A percentile compares a stretch with the other conserved stretches of the same genome.
These are phyloP conservation scores for Polyploca ridens DNA, from an alignment of 2,888 invertebrate species.

Conservation along the genomic window DNA sequence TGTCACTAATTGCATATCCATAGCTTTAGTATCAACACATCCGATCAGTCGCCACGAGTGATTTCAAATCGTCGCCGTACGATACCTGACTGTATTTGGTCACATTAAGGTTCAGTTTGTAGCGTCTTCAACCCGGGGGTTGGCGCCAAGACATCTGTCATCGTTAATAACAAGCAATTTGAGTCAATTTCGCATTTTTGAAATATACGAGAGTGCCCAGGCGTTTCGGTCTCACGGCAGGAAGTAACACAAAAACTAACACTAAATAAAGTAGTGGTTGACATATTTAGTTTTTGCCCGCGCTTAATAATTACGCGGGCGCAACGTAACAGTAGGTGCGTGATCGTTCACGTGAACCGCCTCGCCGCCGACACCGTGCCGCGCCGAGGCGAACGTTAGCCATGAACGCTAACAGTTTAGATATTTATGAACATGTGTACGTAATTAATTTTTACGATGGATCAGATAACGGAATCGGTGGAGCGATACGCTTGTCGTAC, in stretches of 20 bases:
- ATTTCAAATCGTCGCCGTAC: conserved; percentile 33
- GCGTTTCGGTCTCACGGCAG: conserved; percentile 75
- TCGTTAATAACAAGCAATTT: conserved; percentile 84
- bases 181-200: conserved; percentile 82
- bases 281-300: conserved; percentile 73
- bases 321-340: conserved; percentile 54
- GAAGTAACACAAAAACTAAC: conserved; percentile 78
- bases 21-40: conserved; percentile 78
- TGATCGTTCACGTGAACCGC: conserved; percentile 67
- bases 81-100: conserved; percentile 36
- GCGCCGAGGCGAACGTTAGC: conserved; percentile 63
- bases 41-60: conserved; percentile 65
- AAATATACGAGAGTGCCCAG: conserved; percentile 73
- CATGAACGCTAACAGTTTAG: conserved; percentile 79
- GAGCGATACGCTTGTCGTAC: conserved; percentile 76
- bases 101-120: conserved; percentile 41
- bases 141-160: conserved; percentile 84
- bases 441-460: conserved; percentile 83
- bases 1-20: conserved; percentile 80
- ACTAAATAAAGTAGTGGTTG: conserved; percentile 79
- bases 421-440: conserved; percentile 83
- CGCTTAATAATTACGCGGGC: conserved; percentile 66
- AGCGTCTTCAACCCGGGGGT: conserved; percentile 33
- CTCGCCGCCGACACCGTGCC: conserved; percentile 17
- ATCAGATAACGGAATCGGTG: conserved; percentile 77